Base-by-base conservation (phyloP, 2,888 invertebrate genomes). In the Congeria kusceri region DNA sequence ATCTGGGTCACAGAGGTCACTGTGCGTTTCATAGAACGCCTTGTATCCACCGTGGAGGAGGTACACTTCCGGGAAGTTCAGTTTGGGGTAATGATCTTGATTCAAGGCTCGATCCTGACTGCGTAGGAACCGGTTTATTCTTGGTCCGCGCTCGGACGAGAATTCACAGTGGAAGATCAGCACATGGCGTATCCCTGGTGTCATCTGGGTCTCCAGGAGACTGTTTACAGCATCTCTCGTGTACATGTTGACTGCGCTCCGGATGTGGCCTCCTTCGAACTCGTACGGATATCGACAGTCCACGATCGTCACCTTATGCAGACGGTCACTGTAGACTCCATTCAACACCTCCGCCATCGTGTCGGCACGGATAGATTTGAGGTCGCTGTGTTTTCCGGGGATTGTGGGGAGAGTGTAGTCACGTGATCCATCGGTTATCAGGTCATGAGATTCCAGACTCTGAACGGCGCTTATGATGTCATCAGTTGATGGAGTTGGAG, bases 51-150 rank as follows among this genome's bases (percentile, higher is more conserved):
- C 49, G 20, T 9, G 49, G 49, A 49, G 49, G 18, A 49, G 49
- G 49, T 49, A 49, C 15, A 49, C n/a, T 49, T 49, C 49, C 49
- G 49, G 49, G 49, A 49, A 49, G 49, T 49, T 49, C 5, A 98
- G 94, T 0, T 95, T 94, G 0, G 99, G 99, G 94, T 98, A 98
- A 74, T 95, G 94, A 66, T 96, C 96, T 75, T 95, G 95, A 93
- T 98, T 97, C 49, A 95, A 94, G 18, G 95, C 95, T 0, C 98
- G 95, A 94, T 99, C 98, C 28, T 71, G 77, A n/a, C 39, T 56
- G 49, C 77, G 53, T n/a, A 77, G 66, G n/a, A 71, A 71, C 18
- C 70, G 65, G 47, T 69, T 69, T 76, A 80, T 76, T 62, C 72
- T 76, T 11, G 80, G 80, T 3, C 80, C 80, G 23, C 80, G 47